Base-by-base conservation (phyloP, 2,888 invertebrate genomes). In the Andrena fulva region DNA sequence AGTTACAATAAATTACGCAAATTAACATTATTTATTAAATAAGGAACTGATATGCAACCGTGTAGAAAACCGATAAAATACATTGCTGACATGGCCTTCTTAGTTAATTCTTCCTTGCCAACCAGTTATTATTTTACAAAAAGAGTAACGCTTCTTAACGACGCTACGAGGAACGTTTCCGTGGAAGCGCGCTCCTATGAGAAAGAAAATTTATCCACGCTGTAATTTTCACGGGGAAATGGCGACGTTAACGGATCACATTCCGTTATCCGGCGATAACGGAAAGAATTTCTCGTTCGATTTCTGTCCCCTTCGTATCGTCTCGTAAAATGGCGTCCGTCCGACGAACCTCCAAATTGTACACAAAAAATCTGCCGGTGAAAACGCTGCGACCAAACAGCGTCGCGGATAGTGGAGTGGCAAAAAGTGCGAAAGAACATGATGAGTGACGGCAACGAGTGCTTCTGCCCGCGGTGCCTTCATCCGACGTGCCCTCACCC, bases 391-490 rank as follows among this genome's bases (percentile, higher is more conserved):
- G 12, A 31, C 10, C 67, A 7, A 5, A 12, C 42, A 12, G 42
- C 42, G 3, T 24, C 10, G 24, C 59, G 42, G n/a, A 31, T 31
- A 60, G 33, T 24, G 7, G n/a, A 27, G 10, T 20, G 8, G 7
- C 6, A 20, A 63, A 27, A n/a, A 64, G 20, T 29, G 24, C 20
- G n/a, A 7, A 2, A 16, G 31, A 59, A 50, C 56, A 85, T 76
- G 56, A 79, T 66, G 42, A 42, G 42, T 16, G 5, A 12, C 48
- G 64, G 64, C 6, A 63, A 67, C 42, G 7, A 7, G 29, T 85
- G 85, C 31, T 16, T 16, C n/a, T 85, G 85, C 31, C 31, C 72
- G 20, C n/a, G 20, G 29, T 84, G 82, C 20, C 52, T 77, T 29
- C 85, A 76, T 31, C 35, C 64, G 7, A 16, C n/a, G 2, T 85